These are phyloP conservation scores for Pteronura brasiliensis DNA, from an alignment of 2,113 vertebrate species.

Conservation along the genomic window DNA sequence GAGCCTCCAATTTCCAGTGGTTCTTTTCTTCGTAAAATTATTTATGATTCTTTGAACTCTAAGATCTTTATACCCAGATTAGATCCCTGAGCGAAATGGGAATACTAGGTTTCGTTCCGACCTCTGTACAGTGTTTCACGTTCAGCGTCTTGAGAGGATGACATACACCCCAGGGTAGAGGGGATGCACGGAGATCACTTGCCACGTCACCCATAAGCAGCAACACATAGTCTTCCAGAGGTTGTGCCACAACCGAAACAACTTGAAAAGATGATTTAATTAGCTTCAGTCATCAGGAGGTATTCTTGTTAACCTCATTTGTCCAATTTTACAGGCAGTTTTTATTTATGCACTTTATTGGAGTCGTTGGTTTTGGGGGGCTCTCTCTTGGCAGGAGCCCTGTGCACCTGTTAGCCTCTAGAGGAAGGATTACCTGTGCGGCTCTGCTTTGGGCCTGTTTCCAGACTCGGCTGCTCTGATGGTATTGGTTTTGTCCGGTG, in stretches of 20 bases:
- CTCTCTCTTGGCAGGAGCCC: neutral
- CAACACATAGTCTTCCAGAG: fast-evolving
- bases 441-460: too few species aligned
- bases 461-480: too few species aligned
- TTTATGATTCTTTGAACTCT: neutral
- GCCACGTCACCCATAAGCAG: neutral
- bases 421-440: fast-evolving
- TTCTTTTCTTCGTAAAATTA: neutral
- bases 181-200: neutral
- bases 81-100: neutral
- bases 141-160: neutral
- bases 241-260: neutral
- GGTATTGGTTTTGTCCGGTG: fast-evolving
- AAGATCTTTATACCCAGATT: neutral
- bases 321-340: neutral
- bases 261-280: neutral
- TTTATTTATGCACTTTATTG: fast-evolving
- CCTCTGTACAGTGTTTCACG: neutral
- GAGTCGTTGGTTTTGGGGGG: neutral
- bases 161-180: too few species aligned
- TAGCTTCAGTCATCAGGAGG: neutral
- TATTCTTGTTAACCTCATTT: neutral
- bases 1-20: neutral
- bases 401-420: fast-evolving
- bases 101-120: too few species aligned